Base-by-base conservation (phyloP, 2,797 vertebrate genomes). In the Heterohyrax brucei region DNA sequence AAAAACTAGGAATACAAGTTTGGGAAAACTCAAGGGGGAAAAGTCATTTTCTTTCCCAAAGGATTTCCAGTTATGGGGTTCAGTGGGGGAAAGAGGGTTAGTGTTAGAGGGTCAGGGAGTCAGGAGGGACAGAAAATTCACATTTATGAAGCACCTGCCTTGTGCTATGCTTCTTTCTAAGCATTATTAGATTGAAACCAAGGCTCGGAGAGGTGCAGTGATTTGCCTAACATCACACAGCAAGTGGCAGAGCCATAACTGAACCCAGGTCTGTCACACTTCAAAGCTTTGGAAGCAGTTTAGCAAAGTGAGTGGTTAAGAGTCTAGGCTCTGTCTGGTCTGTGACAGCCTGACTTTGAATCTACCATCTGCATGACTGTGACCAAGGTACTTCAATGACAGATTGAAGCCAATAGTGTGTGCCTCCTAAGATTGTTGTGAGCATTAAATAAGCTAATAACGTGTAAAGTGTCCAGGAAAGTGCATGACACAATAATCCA, bases 1-100 rank as follows among this genome's bases (percentile, higher is more conserved):
- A 88, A 61, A 0, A 21, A 59, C 86, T 84, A 95, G 80, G 48
- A 16, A n/a, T 80, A 70, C 46, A 19, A 61, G 77, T 76, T 59
- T 66, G 92, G 94, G 78, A 97, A 95, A 83, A 96, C 85, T 93
- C 83, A 94, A 93, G 70, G 62, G 81, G 39, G 39, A 39, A 39
- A 39, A 39, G 83, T 72, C 39, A 12, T 91, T 87, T 91, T 77
- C 81, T 97, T 97, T 97, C 96, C 96, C 97, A 95, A 10, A 79
- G 87, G 95, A 96, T 96, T 97, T 96, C 81, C 7, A 89, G 80
- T 89, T 78, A 89, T 76, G 39, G 77, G 59, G 91, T 94, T 56
- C 70, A 10, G 73, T 46, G 89, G 61, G 94, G 48, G 73, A 39
- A 39, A 39, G 39, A 3, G 39, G 39, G 39, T 39, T 78, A 68